phyloP scores from a whole-genome alignment of 1,140 invertebrate species.

The Ceratina japonica region DNA sequence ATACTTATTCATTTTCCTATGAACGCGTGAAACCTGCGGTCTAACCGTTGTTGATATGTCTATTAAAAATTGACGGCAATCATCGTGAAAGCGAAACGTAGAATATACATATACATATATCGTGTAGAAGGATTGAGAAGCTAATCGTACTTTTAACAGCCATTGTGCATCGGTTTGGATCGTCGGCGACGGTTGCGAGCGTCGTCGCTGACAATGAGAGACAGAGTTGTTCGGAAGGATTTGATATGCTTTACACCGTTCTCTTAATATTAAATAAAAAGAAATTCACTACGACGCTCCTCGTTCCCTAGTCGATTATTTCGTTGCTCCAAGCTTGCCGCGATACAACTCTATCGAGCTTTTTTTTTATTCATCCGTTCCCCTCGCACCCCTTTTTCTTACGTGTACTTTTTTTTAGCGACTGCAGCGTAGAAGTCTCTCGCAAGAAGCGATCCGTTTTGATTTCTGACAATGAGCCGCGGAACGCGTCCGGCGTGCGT shows the following conservation, averaged over 20 bases:
- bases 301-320: constrained; percentile 31
- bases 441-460: not conserved
- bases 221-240: not conserved
- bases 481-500: not conserved
- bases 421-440: not conserved
- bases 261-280: constrained; percentile 31
- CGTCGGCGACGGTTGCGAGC: too few species aligned
- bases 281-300: constrained; percentile 23
- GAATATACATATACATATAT: too few species aligned
- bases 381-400: not conserved
- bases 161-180: too few species aligned
- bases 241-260: constrained; percentile 8
- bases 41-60: too few species aligned
- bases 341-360: not conserved
- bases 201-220: not conserved
- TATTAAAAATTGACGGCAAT: too few species aligned
- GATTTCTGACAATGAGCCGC: not conserved
- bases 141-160: too few species aligned
- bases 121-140: too few species aligned
- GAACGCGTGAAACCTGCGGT: too few species aligned
- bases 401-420: not conserved
- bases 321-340: constrained; percentile 50
- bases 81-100: too few species aligned
- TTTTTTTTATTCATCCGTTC: not conserved
- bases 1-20: too few species aligned